Conservation (phyloP, 2,113 vertebrate species). For the Trichomycterus rosablanca region DNA sequence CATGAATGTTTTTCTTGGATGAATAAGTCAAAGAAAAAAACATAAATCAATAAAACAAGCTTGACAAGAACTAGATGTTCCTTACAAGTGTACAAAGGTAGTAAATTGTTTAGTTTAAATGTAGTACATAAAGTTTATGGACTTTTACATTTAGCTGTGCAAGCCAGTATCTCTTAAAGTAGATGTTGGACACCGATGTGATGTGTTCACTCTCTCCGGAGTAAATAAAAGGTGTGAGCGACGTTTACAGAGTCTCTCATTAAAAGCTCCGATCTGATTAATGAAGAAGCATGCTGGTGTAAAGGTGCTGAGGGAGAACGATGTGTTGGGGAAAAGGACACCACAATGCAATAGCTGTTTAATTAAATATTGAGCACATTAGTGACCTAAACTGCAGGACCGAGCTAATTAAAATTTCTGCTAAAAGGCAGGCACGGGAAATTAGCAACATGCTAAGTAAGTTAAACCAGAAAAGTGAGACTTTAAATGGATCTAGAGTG, state of each 20-base stretch:
- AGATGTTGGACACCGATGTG: conserved; percentile 9
- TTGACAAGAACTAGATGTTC: too few relatives aligned
- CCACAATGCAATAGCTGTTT: conserved; percentile 61
- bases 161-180: not conserved
- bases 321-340: conserved; percentile 54
- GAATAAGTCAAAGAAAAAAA: too few relatives aligned
- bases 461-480: too few relatives aligned
- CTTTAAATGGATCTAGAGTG: too few relatives aligned
- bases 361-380: conserved; percentile 69
- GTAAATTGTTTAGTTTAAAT: too few relatives aligned
- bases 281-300: conserved; percentile 52
- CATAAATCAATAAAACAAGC: too few relatives aligned
- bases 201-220: conserved; percentile 7
- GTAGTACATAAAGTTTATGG: too few relatives aligned
- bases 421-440: conserved; percentile 1
- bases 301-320: conserved; percentile 59
- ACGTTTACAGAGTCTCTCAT: conserved; percentile 53
- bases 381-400: conserved; percentile 59
- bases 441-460: not conserved
- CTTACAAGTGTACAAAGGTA: too few relatives aligned
- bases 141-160: too few relatives aligned
- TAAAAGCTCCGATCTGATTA: conserved; percentile 59
- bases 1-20: too few relatives aligned
- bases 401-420: conserved; percentile 67
- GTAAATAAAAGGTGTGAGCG: conserved; percentile 34